These are phyloP conservation scores for Pinna nobilis DNA, from an alignment of 1,140 invertebrate species.

Conservation along the genomic window DNA sequence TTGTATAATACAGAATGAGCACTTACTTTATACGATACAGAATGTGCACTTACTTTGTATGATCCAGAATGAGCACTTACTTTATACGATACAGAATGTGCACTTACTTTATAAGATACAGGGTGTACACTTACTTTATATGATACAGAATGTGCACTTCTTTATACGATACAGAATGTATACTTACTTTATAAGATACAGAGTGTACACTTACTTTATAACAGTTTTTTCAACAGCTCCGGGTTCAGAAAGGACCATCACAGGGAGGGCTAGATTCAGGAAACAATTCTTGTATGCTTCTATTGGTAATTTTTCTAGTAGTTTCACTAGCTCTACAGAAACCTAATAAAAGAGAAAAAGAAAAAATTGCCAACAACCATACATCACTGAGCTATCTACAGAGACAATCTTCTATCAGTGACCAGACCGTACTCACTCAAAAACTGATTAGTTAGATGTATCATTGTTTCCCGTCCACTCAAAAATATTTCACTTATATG, in stretches of 20 bases:
- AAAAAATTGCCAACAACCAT: not conserved
- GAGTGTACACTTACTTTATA: constrained; percentile 57
- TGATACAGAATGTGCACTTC: constrained; percentile 30
- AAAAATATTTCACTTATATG: too few relatives aligned
- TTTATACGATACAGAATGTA: too few relatives aligned
- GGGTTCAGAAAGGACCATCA: constrained; percentile 69
- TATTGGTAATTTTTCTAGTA: constrained; percentile 61
- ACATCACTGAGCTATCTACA: not conserved
- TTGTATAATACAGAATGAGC: too few relatives aligned
- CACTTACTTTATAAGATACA: not conserved
- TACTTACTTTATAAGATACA: not conserved
- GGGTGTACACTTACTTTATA: not conserved
- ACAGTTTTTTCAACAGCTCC: constrained; percentile 60
- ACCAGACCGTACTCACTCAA: too few relatives aligned
- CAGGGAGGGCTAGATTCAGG: constrained; percentile 69
- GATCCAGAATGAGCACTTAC: too few relatives aligned
- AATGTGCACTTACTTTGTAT: too few relatives aligned
- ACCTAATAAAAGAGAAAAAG: constrained; percentile 49
- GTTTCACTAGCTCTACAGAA: constrained; percentile 70
- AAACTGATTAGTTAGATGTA: too few relatives aligned
- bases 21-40: too few relatives aligned
- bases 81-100: not conserved
- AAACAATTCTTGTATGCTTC: constrained; percentile 69
- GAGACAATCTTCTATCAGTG: not conserved
- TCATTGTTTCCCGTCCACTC: too few relatives aligned